A percentile compares a stretch with the other conserved stretches of the same genome.
Evolutionary conservation across 2,113 vertebrate species (phyloP).

Genomic region (Pampusana beccarii): DNA sequence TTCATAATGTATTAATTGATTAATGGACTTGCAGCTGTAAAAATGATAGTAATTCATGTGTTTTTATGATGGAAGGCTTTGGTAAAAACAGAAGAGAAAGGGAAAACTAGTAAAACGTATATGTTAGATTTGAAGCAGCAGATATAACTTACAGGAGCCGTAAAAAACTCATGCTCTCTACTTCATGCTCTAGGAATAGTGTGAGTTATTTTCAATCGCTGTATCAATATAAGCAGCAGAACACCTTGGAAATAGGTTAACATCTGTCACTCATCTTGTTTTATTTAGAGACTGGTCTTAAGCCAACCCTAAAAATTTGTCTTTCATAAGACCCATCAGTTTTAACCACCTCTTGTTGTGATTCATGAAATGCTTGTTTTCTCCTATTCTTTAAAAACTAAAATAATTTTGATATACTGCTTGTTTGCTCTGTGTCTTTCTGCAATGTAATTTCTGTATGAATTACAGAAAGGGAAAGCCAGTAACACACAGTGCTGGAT

Average conservation of each 20-base stretch:
- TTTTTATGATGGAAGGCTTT: background rate
- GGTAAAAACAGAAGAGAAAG: background rate
- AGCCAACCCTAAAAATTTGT: background rate
- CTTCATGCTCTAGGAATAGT: background rate
- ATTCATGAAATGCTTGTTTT: background rate
- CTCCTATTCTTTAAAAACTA: background rate
- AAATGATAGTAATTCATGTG: background rate
- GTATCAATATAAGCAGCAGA: background rate
- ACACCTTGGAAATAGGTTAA: background rate
- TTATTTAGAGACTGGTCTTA: background rate
- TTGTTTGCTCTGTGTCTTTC: constrained; percentile 3
- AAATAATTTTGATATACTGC: background rate
- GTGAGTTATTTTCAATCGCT: constrained; percentile 22
- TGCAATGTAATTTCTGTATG: background rate
- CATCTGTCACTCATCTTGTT: constrained; percentile 32
- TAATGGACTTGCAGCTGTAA: background rate
- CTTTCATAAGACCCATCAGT: background rate
- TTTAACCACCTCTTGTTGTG: background rate
- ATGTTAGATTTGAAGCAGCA: background rate
- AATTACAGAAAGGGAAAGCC: background rate
- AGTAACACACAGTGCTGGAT: background rate
- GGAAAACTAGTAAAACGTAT: background rate
- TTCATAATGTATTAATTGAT: background rate
- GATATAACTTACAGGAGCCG: background rate
- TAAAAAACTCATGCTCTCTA: background rate